Conservation (phyloP, 2,888 invertebrate species). For the Drosophila prolongata region DNA sequence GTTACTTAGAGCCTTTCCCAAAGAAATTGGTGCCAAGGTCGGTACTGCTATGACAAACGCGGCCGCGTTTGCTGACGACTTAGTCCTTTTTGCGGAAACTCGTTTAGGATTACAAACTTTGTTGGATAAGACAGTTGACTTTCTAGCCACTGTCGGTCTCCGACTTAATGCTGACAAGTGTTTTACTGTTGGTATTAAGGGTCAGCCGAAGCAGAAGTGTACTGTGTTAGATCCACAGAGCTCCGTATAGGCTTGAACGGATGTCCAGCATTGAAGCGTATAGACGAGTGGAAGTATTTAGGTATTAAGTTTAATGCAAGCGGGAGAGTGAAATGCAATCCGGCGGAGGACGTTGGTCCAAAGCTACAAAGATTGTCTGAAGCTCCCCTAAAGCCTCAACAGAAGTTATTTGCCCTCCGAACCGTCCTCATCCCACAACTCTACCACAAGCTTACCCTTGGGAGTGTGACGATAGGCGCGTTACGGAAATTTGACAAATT, state of each 20-base stretch:
- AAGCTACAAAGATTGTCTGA: not conserved
- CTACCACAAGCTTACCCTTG: conserved; percentile 3
- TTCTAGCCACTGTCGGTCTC: not conserved
- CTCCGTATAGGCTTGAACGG: not conserved
- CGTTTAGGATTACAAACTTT: not conserved
- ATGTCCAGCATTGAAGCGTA: not conserved
- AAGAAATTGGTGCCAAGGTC: conserved; percentile 1
- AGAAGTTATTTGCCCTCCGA: not conserved
- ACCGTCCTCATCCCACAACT: not conserved
- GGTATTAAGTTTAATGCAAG: not conserved
- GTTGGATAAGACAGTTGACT: not conserved
- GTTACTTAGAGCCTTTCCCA: not conserved
- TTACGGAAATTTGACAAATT: not conserved
- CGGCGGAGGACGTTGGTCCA: not conserved
- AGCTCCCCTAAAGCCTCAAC: not conserved
- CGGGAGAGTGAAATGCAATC: not conserved
- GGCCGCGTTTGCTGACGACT: conserved; percentile 1
- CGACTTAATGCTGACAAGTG: not conserved
- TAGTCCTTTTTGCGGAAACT: conserved; percentile 1
- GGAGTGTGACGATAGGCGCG: conserved; percentile 2
- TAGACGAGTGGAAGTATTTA: not conserved
- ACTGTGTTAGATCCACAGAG: not conserved
- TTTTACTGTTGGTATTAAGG: not conserved
- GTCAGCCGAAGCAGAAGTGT: not conserved
- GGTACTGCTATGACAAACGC: not conserved